phyloP scores from a whole-genome alignment of 64 coral and sea anemone species.

The Dendronephthya gigantea region DNA sequence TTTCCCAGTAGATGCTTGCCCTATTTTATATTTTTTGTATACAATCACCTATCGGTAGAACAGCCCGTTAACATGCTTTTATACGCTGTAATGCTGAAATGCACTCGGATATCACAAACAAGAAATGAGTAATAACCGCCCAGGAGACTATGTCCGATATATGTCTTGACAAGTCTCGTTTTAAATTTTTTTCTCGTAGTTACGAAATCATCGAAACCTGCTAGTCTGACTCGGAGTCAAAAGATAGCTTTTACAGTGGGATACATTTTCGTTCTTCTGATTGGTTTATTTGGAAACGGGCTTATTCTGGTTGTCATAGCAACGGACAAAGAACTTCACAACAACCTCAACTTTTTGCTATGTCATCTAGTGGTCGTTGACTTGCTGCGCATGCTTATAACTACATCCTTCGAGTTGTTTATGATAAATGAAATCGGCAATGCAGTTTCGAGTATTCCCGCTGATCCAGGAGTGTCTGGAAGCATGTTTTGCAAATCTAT shows the following conservation, averaged over 20 bases:
- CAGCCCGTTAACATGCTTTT: too few species aligned
- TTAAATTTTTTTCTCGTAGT: background rate
- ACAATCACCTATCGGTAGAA: too few species aligned
- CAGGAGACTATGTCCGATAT: too few species aligned
- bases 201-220: background rate
- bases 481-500: background rate
- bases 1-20: too few species aligned
- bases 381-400: background rate
- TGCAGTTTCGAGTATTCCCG: background rate
- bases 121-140: too few species aligned
- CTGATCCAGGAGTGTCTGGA: background rate
- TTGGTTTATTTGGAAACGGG: background rate
- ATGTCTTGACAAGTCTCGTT: too few species aligned
- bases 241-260: background rate
- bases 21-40: too few species aligned
- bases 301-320: background rate
- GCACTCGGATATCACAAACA: too few species aligned
- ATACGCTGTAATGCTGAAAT: too few species aligned
- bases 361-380: background rate
- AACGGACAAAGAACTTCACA: background rate
- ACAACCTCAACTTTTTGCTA: background rate
- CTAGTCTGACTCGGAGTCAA: background rate
- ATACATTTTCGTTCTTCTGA: background rate
- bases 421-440: background rate
- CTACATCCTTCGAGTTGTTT: background rate